A percentile compares a stretch with the other conserved stretches of the same genome.
These are phyloP conservation scores for Hydrotaea diabolus DNA, from an alignment of 2,888 invertebrate genomes.

Conservation along the genomic window DNA sequence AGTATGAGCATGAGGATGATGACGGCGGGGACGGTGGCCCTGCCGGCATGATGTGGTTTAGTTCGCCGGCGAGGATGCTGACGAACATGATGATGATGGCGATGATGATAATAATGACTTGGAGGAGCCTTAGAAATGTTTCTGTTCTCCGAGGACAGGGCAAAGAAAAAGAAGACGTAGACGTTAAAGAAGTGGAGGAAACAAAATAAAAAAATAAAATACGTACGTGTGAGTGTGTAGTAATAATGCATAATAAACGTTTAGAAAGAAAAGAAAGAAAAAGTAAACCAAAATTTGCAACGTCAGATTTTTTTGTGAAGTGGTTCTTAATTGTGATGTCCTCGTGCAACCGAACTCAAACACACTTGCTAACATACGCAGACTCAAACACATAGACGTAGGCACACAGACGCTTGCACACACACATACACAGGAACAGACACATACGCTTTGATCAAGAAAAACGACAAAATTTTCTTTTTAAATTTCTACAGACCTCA, in stretches of 20 bases:
- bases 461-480: slow-evolving; percentile 54
- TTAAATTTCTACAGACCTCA: slow-evolving; percentile 24
- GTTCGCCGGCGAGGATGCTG: neutral
- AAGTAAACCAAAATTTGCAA: slow-evolving; percentile 77
- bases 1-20: slow-evolving; percentile 15
- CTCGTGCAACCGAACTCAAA: slow-evolving; percentile 62
- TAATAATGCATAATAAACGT: slow-evolving; percentile 58
- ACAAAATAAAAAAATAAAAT: slow-evolving; percentile 53
- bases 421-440: neutral
- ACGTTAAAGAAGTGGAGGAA: slow-evolving; percentile 48
- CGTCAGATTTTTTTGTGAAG: slow-evolving; percentile 77
- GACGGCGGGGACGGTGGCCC: slow-evolving; percentile 25
- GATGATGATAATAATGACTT: neutral
- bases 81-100: neutral
- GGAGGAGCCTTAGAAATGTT: slow-evolving; percentile 61
- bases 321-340: slow-evolving; percentile 72
- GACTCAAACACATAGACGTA: neutral
- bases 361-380: slow-evolving; percentile 40
- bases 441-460: slow-evolving; percentile 23
- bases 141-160: neutral
- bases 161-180: neutral
- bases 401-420: neutral
- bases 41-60: neutral
- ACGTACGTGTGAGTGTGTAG: slow-evolving; percentile 37
- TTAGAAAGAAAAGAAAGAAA: slow-evolving; percentile 59